phyloP scores from a whole-genome alignment of 2,113 vertebrate genomes.

The Salminus brasiliensis region DNA sequence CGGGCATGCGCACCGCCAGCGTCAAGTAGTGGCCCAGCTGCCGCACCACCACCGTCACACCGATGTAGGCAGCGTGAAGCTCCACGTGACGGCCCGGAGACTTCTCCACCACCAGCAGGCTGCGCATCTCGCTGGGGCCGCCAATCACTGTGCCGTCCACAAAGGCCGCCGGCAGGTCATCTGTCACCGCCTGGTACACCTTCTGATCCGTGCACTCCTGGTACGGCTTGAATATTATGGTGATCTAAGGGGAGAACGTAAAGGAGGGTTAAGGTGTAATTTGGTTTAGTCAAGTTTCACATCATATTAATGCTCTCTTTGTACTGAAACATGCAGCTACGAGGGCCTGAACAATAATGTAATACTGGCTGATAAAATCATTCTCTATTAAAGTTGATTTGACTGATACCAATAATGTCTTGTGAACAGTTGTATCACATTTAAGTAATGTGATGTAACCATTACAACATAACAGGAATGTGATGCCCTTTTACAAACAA shows the following conservation, averaged over 20 bases:
- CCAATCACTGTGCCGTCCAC: constrained; percentile 89
- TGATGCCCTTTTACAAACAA: no score
- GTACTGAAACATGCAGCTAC: no score
- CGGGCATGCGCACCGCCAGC: constrained; percentile 88
- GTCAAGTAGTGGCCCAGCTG: constrained; percentile 92
- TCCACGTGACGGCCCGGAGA: constrained; percentile 83
- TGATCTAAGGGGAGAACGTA: constrained; percentile 76
- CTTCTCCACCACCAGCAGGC: constrained; percentile 86
- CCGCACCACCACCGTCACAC: constrained; percentile 87
- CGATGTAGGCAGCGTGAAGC: constrained; percentile 90
- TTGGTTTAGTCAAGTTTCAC: neutral
- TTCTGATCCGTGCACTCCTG: constrained; percentile 93
- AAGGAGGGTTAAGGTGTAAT: neutral
- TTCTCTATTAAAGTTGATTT: no score
- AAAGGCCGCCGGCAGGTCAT: constrained; percentile 93
- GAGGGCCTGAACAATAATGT: no score
- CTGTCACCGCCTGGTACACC: constrained; percentile 93
- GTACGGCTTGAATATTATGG: constrained; percentile 94
- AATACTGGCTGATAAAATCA: no score
- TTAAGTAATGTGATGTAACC: no score
- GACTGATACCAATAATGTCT: no score
- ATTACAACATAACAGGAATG: no score
- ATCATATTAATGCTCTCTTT: no score
- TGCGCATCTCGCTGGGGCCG: constrained; percentile 77
- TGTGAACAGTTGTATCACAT: no score